Evolutionary conservation across 2,888 invertebrate species (phyloP).

Genomic region (Gymnosoma rotundatum): DNA sequence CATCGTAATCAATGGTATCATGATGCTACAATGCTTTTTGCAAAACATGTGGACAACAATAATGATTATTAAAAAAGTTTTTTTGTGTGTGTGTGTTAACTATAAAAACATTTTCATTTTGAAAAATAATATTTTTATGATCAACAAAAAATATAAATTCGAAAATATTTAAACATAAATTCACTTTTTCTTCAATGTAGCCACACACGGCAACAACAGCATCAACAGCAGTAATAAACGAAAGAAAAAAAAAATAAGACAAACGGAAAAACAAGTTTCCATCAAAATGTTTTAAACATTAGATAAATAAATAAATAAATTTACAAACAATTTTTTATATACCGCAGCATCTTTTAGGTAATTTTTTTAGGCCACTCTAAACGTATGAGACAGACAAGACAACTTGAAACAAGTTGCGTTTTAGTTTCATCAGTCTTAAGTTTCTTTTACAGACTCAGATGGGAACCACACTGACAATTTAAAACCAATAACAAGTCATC

Average conservation of each 20-base stretch:
- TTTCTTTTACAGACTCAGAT: constrained; percentile 46
- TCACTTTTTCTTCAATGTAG: constrained; percentile 58
- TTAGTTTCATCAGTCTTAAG: constrained; percentile 44
- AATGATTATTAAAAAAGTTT: constrained; percentile 20
- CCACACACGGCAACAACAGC: constrained; percentile 43
- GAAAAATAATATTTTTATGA: constrained; percentile 2
- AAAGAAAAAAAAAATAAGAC: constrained; percentile 26
- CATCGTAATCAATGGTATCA: constrained; percentile 57
- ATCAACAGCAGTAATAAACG: neutral
- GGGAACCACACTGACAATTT: constrained; percentile 46
- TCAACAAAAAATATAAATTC: neutral
- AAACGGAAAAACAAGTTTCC: constrained; percentile 62
- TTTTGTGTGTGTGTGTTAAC: neutral
- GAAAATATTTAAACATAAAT: constrained; percentile 35
- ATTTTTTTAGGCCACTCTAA: constrained; percentile 4
- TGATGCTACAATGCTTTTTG: constrained; percentile 15
- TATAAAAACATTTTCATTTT: constrained; percentile 32
- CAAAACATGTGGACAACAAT: constrained; percentile 37
- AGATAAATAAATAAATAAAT: constrained; percentile 51
- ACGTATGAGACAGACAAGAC: constrained; percentile 16
- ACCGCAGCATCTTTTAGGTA: constrained; percentile 28
- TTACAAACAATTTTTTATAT: constrained; percentile 35
- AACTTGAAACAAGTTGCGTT: constrained; percentile 60
- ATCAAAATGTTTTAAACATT: constrained; percentile 56
- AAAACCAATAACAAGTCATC: constrained; percentile 38